Evolutionary conservation across 2,113 vertebrate genomes (phyloP).

Genomic region (Emberiza fucata): DNA sequence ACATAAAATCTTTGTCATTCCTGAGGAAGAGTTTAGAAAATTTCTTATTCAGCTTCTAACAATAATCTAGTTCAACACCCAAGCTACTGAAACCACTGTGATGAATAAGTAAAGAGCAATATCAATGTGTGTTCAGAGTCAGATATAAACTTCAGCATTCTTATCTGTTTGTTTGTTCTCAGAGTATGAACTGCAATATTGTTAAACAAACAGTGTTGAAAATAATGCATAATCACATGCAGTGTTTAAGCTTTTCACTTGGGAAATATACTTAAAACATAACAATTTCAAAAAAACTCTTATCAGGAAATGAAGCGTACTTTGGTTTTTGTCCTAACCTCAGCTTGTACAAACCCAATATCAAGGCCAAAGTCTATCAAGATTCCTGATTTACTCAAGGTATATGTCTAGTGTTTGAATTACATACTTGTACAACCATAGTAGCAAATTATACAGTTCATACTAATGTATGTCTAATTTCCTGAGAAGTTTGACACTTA

Average conservation of each 20-base stretch:
- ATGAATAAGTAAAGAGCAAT: neutral
- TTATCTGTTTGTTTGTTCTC: neutral
- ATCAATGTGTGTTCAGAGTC: neutral
- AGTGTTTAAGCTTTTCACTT: neutral
- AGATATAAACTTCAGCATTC: neutral
- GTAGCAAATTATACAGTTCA: neutral
- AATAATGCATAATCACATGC: neutral
- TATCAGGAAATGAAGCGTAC: neutral
- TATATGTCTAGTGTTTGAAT: neutral
- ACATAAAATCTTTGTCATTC: neutral
- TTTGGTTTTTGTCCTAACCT: neutral
- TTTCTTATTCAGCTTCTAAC: neutral
- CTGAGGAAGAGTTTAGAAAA: neutral
- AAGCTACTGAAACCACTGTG: neutral
- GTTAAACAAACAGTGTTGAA: neutral
- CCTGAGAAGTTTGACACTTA: neutral
- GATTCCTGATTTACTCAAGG: fast-evolving
- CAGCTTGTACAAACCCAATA: neutral
- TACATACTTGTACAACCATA: neutral
- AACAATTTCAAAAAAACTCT: neutral
- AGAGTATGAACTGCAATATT: neutral
- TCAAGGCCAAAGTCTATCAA: neutral
- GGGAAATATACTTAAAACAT: neutral
- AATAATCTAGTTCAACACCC: neutral
- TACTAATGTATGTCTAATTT: neutral